Evolutionary conservation across 2,113 vertebrate species (phyloP), one percentile per base, ranked within the genome.

Genomic region (Pedionomus torquatus): DNA sequence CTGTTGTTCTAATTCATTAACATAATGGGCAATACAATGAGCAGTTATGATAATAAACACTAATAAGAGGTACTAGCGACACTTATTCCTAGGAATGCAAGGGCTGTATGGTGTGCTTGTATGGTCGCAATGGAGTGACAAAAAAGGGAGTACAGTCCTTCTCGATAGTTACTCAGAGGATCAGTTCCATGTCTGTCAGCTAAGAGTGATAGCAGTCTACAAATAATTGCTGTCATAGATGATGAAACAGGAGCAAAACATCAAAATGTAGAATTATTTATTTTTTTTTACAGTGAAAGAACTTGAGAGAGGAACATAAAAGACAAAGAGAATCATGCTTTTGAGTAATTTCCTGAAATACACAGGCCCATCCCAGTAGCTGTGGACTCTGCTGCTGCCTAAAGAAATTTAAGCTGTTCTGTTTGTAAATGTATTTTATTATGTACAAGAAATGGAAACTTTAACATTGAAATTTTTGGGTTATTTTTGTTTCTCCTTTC

Each of bases 1-100:
- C 96, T 96, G 97, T 97, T 97, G 95, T 98, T 97, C 96, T 97
- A 95, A 97, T 97, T 98, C 97, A 96, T 98, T 97, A 98, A 96
- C 96, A 97, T 97, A 98, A 98, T 95, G 96, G 97, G 86, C 90
- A 96, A 93, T 93, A 88, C 75, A 77, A 93, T 49, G 87, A 97
- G 93, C 86, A 75, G 97, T 96, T 97, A 98, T 93, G 86, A 90
- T 97, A 97, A 90, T 96, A 96, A 97, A 96, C 51, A 93, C 82
- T 96, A 91, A 93, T 95, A 95, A 97, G 87, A 95, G 87, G 89
- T 71, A 96, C 87, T 75, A 94, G 66, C 5, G 1, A 93, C 78
- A 83, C 88, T 96, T 94, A 87, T 89, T 97, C 49, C 70, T 83
- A 77, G 79, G 58, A 92, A 81, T 72, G 41, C 87, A 84, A 83